Evolutionary conservation across 2,888 invertebrate genomes (phyloP), one percentile per base, ranked within the genome.

Genomic region (Ormyrus rosae): DNA sequence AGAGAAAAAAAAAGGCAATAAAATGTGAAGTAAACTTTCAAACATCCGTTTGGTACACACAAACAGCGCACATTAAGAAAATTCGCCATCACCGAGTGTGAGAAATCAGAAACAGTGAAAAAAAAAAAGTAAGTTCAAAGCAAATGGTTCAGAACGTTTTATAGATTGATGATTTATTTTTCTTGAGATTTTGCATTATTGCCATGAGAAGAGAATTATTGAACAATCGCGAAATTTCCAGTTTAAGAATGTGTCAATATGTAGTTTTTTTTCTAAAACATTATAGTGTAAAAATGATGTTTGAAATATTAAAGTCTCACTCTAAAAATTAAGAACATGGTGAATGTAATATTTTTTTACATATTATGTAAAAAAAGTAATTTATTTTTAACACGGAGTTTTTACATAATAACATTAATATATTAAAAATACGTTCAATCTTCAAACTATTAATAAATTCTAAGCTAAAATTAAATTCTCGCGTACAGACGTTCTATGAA

Each of bases 111-210:
- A 64, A 63, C 55, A 68, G 19, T 1, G 19, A 1, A 19, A 19
- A 19, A 61, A 61, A 11, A 70, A 74, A 79, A 74, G 74, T 79
- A 79, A 79, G 79, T 79, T 79, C n/a, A 67, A 55, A 4, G 55
- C 53, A 55, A 48, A 10, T 70, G 67, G 56, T 13, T 64, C 53
- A 13, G 51, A 60, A 64, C 67, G 53, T 60, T 72, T 72, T 45
- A 58, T 68, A 55, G 72, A 60, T 68, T 68, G 61, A 60, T 61
- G 67, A 72, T 50, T 75, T 67, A 58, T 55, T 53, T 13, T 46
- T 50, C 10, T 71, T 61, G 46, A 19, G 50, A 56, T 61, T 56
- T 71, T 71, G 13, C 19, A 19, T 50, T 55, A 65, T 65, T 46
- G 10, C 19, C 63, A 46, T 63, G 34, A 60, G 53, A 19, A 19